Evolutionary conservation across 2,888 invertebrate species (phyloP).

Genomic region (Marronus borbonicus): DNA sequence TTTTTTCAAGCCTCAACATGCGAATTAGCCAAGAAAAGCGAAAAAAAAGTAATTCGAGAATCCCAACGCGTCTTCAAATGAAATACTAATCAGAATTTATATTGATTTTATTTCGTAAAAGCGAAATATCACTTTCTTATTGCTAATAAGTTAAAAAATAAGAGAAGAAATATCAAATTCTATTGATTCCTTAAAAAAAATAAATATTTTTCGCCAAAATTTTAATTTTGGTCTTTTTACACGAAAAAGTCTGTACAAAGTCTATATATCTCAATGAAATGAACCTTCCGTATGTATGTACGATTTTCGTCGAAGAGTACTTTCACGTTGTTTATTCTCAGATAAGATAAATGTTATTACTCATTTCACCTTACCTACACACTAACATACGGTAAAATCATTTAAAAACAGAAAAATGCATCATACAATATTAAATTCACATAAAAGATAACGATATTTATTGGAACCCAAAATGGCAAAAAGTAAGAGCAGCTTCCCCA

Average conservation of each 20-base stretch:
- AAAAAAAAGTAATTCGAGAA: too few relatives aligned
- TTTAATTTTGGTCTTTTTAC: too few relatives aligned
- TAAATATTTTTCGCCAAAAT: too few relatives aligned
- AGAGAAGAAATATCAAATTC: too few relatives aligned
- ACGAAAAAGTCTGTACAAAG: background rate
- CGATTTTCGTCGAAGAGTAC: background rate
- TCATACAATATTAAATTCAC: background rate
- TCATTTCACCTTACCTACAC: background rate
- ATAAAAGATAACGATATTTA: conserved; percentile 1
- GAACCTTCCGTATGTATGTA: background rate
- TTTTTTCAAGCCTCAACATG: too few relatives aligned
- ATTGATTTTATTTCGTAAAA: too few relatives aligned
- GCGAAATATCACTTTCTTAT: too few relatives aligned
- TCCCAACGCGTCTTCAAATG: too few relatives aligned
- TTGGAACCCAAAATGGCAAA: background rate
- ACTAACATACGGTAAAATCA: conserved; percentile 12
- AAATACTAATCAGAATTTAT: too few relatives aligned
- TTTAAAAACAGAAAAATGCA: conserved; percentile 6
- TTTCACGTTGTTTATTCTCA: background rate
- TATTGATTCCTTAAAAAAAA: too few relatives aligned
- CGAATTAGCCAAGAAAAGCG: too few relatives aligned
- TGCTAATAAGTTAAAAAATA: too few relatives aligned
- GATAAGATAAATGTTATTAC: conserved; percentile 30
- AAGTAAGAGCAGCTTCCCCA: background rate
- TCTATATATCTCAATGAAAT: conserved; percentile 19